Conservation (phyloP, 2,797 vertebrate genomes). For the Numenius phaeopus region DNA sequence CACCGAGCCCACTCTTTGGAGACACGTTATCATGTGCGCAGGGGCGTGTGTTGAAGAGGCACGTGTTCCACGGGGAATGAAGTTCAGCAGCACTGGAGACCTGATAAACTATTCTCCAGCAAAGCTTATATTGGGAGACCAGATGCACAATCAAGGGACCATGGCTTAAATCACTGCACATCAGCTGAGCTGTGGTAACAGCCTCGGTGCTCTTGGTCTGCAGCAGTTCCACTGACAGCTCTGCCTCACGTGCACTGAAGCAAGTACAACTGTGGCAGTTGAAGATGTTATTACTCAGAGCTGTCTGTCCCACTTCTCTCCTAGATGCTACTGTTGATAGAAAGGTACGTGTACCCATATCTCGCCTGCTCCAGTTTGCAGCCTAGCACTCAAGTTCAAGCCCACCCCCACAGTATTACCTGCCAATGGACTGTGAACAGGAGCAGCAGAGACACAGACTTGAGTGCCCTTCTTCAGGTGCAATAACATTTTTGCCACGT, state of each 20-base stretch:
- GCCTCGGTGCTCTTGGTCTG: background rate
- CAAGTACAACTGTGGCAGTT: conserved; percentile 36
- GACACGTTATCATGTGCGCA: background rate
- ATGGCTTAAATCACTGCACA: conserved; percentile 27
- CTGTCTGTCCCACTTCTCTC: conserved; percentile 65
- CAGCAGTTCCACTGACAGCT: background rate
- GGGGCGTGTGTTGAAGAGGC: conserved; percentile 16
- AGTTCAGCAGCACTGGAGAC: background rate
- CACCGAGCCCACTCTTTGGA: conserved; percentile 59
- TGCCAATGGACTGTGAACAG: background rate
- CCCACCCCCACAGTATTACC: background rate
- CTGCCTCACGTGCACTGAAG: conserved; percentile 56
- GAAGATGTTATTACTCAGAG: conserved; percentile 69
- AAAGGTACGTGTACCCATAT: background rate
- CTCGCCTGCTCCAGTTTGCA: conserved; percentile 9
- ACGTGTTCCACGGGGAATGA: conserved; percentile 5
- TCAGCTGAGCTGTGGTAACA: conserved; percentile 36
- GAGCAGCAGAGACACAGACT: background rate
- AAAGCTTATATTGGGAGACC: background rate
- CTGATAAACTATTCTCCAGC: background rate
- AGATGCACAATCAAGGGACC: conserved; percentile 1
- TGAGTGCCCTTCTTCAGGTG: background rate
- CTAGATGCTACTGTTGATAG: background rate
- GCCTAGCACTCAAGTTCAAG: background rate
- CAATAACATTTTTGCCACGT: background rate